Evolutionary conservation across 1,140 invertebrate genomes (phyloP).

Genomic region (Atta texana): DNA sequence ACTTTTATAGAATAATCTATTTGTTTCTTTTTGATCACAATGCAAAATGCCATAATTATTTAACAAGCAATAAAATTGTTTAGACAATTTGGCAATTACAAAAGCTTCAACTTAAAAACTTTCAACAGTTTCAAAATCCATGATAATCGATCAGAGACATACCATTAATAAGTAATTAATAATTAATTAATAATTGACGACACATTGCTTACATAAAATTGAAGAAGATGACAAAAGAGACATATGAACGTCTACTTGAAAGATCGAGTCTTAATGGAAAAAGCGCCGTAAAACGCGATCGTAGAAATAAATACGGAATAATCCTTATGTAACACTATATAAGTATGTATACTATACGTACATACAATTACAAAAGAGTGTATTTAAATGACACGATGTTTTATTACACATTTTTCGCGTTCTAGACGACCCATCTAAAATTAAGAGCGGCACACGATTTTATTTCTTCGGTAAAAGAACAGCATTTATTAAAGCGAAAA

Average conservation of each 20-base stretch:
- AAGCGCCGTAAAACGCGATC: constrained; percentile 49
- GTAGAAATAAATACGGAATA: constrained; percentile 74
- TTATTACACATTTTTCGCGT: constrained; percentile 68
- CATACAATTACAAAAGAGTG: constrained; percentile 66
- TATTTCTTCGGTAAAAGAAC: constrained; percentile 16
- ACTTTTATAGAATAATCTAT: neutral
- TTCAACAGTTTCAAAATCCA: neutral
- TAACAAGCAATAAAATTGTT: constrained; percentile 4
- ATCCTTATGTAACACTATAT: constrained; percentile 54
- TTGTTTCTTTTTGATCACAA: neutral
- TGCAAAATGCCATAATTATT: constrained; percentile 14
- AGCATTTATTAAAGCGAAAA: constrained; percentile 23
- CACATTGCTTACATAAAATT: constrained; percentile 43
- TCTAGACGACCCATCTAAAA: constrained; percentile 18
- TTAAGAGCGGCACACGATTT: constrained; percentile 10
- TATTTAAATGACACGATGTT: constrained; percentile 55
- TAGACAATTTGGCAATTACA: neutral
- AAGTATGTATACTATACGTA: constrained; percentile 55
- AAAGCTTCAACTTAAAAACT: neutral
- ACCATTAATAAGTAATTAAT: constrained; percentile 24
- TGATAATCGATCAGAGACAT: constrained; percentile 35
- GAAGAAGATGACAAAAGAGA: constrained; percentile 29
- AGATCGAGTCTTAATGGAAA: constrained; percentile 51
- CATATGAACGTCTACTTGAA: constrained; percentile 22
- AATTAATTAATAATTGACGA: constrained; percentile 55